Base-by-base conservation (phyloP, 2,888 invertebrate species). In the Agapostemon virescens region DNA sequence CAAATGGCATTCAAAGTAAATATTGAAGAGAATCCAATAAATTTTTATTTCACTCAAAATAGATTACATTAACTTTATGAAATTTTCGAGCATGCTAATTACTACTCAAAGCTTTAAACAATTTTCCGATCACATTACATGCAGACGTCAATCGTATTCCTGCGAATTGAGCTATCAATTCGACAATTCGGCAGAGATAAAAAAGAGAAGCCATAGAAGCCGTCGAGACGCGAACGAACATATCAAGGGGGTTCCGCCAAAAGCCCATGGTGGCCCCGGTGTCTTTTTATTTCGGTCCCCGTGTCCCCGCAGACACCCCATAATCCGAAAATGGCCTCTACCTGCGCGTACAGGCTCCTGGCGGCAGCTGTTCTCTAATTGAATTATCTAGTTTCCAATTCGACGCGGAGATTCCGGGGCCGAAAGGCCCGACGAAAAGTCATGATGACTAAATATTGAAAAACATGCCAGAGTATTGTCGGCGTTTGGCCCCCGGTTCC, bases 381-480 rank as follows among this genome's bases (percentile, higher is more conserved):
- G 92, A 92, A 92, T 92, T 92, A 92, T 92, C 92, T 92, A 90
- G 92, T 92, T 92, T 90, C 89, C 92, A 90, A 92, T 92, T 92
- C 92, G 92, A 91, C 90, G 88, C 92, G 92, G 92, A 92, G 92
- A 92, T 92, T 92, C 91, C 84, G 87, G 55, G 11, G 75, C 76
- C 89, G 86, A 89, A 89, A 89, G 87, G 87, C 86, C 87, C 91
- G 91, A 88, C 91, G 90, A 91, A 91, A 92, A 92, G 91, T 92
- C 92, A 91, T 91, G 92, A 92, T 90, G 92, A 91, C 92, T 92
- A 91, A 92, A 92, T 92, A 92, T 92, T 92, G 92, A 92, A 91
- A 92, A 92, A 92, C 92, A 92, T 91, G 92, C 89, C 91, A 89
- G 84, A 87, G 84, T 87, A 91, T 92, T 92, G 91, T 92, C 88